A percentile compares a stretch with the other conserved stretches of the same genome.
These are phyloP conservation scores for Hylaea fasciaria DNA, from an alignment of 2,888 invertebrate genomes.

Conservation along the genomic window DNA sequence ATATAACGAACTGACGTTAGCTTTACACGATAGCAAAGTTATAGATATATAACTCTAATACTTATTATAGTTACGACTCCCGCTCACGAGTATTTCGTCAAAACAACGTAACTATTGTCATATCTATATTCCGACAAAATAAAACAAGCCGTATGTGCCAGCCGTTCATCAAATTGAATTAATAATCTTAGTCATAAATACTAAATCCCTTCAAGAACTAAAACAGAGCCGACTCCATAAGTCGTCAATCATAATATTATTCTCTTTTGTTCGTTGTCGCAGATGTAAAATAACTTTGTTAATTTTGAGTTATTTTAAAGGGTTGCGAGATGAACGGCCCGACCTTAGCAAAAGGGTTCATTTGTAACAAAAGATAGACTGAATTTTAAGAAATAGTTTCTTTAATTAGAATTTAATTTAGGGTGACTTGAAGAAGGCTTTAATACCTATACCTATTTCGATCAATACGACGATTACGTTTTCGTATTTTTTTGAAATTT, in stretches of 20 bases:
- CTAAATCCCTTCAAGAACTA: constrained; percentile 1
- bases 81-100: no score
- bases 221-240: constrained; percentile 35
- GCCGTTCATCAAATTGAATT: background rate
- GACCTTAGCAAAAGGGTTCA: constrained; percentile 15
- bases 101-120: no score
- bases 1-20: no score
- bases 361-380: constrained; percentile 2
- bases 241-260: constrained; percentile 44
- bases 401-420: background rate
- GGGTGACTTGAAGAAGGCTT: no score
- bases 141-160: no score
- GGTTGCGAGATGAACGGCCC: constrained; percentile 15
- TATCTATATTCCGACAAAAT: no score
- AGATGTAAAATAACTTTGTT: constrained; percentile 37
- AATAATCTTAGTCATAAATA: background rate
- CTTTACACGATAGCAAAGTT: no score
- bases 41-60: no score
- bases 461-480: no score
- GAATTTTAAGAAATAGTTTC: constrained; percentile 1
- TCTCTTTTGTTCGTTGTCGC: constrained; percentile 37
- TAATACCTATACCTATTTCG: no score
- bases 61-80: no score
- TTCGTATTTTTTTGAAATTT: no score
- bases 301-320: constrained; percentile 33